Conservation (phyloP, 2,797 vertebrate genomes). For the Sphenodon punctatus region DNA sequence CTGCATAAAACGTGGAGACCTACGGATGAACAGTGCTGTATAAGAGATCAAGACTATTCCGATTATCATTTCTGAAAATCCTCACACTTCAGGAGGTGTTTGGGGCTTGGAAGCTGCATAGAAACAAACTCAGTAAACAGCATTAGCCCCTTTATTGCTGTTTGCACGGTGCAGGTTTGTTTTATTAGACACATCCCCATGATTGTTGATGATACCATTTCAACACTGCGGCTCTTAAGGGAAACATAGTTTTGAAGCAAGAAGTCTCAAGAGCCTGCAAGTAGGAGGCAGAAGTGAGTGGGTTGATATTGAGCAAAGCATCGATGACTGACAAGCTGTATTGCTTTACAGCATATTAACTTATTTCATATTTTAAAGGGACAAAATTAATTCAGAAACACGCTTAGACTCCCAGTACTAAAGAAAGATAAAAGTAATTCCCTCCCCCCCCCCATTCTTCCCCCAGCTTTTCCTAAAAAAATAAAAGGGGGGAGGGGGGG, state of each 20-base stretch:
- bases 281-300: slow-evolving; percentile 48
- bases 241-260: slow-evolving; percentile 29
- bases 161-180: background rate
- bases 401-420: slow-evolving; percentile 53
- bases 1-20: too few species aligned
- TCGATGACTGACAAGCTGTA: slow-evolving; percentile 51
- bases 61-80: slow-evolving; percentile 2
- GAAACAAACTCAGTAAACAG: background rate
- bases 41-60: background rate
- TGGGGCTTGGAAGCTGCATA: background rate
- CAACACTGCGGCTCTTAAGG: background rate
- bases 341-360: slow-evolving; percentile 57
- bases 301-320: slow-evolving; percentile 54
- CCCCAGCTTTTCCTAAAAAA: slow-evolving; percentile 46
- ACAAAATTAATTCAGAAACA: slow-evolving; percentile 58
- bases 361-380: slow-evolving; percentile 60
- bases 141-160: background rate
- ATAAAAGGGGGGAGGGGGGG: slow-evolving; percentile 32
- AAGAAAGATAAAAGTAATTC: slow-evolving; percentile 40
- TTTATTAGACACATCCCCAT: background rate
- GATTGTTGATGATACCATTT: slow-evolving; percentile 21
- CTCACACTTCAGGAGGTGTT: background rate
- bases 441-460: slow-evolving; percentile 28
- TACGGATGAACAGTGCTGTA: background rate
- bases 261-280: slow-evolving; percentile 30